Evolutionary conservation across 2,113 vertebrate species (phyloP).

Genomic region (Crotalus viridis): DNA sequence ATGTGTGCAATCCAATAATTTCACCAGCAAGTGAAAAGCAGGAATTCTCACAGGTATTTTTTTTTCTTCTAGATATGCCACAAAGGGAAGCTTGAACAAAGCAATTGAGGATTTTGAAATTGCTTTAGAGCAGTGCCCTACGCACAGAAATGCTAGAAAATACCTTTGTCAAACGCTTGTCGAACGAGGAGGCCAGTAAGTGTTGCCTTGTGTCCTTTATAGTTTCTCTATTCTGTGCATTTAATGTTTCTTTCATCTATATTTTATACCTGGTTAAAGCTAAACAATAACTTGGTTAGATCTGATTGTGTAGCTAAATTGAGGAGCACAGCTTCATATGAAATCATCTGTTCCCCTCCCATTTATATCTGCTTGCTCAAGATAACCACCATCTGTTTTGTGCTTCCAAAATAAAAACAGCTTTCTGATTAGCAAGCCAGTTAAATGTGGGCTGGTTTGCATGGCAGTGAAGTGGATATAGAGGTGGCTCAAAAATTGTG

Average conservation of each 20-base stretch:
- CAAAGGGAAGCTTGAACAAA: conserved; percentile 93
- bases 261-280: background rate
- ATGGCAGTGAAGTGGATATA: background rate
- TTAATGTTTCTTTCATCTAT: background rate
- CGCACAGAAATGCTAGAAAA: conserved; percentile 94
- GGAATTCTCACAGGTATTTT: background rate
- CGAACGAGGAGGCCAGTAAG: conserved; percentile 95
- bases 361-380: background rate
- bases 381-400: background rate
- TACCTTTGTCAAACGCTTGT: conserved; percentile 97
- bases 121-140: conserved; percentile 89
- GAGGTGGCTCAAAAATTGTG: background rate
- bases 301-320: background rate
- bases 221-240: background rate
- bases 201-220: background rate
- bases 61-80: conserved; percentile 82
- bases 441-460: background rate
- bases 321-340: background rate
- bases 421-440: background rate
- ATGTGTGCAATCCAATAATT: background rate
- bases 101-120: conserved; percentile 93
- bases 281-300: background rate
- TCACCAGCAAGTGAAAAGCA: background rate
- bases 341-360: background rate
- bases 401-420: background rate